Conservation (phyloP, 2,888 invertebrate genomes). For the Troides helena region DNA sequence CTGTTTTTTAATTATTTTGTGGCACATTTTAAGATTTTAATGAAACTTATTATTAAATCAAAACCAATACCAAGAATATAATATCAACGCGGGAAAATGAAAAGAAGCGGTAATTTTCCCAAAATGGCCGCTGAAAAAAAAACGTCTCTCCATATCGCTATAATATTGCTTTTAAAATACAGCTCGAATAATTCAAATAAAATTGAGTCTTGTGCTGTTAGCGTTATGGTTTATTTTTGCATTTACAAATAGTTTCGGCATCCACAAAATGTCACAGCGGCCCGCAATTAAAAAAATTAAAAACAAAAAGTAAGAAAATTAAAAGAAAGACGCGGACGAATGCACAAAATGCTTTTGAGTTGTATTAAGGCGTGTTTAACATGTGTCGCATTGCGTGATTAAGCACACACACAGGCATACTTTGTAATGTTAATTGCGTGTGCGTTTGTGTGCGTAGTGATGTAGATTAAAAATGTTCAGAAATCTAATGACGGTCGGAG, state of each 20-base stretch:
- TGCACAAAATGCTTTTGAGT: conserved; percentile 38
- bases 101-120: conserved; percentile 43
- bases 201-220: background rate
- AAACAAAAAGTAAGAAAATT: conserved; percentile 35
- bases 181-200: background rate
- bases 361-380: conserved; percentile 55
- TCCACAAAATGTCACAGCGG: conserved; percentile 38
- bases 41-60: background rate
- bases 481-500: background rate
- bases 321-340: conserved; percentile 33
- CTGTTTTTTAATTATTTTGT: too few relatives aligned
- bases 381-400: conserved; percentile 51
- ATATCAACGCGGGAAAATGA: conserved; percentile 39
- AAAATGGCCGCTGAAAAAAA: conserved; percentile 44
- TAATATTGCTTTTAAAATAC: conserved; percentile 34
- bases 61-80: conserved; percentile 42
- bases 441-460: conserved; percentile 32
- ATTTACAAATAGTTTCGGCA: conserved; percentile 29
- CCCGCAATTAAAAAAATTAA: conserved; percentile 51
- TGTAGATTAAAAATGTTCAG: conserved; percentile 29
- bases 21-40: too few relatives aligned
- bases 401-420: conserved; percentile 38
- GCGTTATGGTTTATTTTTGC: conserved; percentile 1
- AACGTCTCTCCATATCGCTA: conserved; percentile 34
- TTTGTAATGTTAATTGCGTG: conserved; percentile 40